Evolutionary conservation across 2,113 vertebrate genomes (phyloP).

Genomic region (Phalacrocorax aristotelis): DNA sequence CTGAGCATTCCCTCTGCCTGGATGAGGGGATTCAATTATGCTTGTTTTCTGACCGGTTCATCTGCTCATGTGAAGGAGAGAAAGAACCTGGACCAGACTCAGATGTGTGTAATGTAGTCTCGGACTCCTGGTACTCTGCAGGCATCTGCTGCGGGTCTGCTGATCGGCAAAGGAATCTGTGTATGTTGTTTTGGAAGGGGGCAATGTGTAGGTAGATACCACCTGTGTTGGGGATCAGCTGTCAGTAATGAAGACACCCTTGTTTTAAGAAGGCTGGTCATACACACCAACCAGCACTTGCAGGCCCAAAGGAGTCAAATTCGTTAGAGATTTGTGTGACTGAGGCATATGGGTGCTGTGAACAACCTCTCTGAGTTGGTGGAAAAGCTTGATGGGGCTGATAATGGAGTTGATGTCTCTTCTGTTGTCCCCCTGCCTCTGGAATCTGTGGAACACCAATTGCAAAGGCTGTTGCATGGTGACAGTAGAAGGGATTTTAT

Average conservation of each 20-base stretch:
- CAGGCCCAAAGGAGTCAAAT: neutral
- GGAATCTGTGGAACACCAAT: rapidly evolving
- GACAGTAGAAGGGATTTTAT: neutral
- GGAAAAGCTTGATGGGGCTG: neutral
- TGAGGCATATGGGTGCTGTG: neutral
- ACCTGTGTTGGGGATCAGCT: neutral
- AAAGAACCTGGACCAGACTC: neutral
- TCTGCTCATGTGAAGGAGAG: neutral
- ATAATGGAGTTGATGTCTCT: neutral
- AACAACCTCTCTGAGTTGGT: neutral
- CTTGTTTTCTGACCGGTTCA: neutral
- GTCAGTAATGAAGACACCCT: neutral
- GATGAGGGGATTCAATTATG: neutral
- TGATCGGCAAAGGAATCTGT: neutral
- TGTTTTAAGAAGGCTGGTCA: neutral
- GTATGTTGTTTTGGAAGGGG: neutral
- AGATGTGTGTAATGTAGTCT: neutral
- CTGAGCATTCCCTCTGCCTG: neutral
- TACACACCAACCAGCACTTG: neutral
- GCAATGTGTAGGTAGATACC: neutral
- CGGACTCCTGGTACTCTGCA: neutral
- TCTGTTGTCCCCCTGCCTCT: neutral
- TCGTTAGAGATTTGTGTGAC: rapidly evolving
- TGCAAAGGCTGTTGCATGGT: neutral
- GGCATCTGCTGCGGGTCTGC: neutral